Base-by-base conservation (phyloP, 2,888 invertebrate species). In the Cataglyphis altisquamis region DNA sequence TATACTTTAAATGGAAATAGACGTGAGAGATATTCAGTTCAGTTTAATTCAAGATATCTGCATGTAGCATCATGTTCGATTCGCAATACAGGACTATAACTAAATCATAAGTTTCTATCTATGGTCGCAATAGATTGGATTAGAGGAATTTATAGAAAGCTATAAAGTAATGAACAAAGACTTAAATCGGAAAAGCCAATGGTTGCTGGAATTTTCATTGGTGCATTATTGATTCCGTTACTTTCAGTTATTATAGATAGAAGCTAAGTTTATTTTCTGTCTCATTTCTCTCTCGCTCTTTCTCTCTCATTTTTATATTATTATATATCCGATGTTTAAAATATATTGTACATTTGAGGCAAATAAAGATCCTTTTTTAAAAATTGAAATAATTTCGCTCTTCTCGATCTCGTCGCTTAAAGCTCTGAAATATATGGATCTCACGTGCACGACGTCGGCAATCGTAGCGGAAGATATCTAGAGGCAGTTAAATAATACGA, bases 101-200 rank as follows among this genome's bases (percentile, higher is more conserved):
- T 86, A 75, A 55, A 67, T 83, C 67, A 83, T 72, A 88, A 91
- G 90, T 91, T 91, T 90, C 91, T 90, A 87, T 89, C 90, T 92
- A 89, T 89, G 86, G 86, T 92, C 90, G 89, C 90, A 90, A 91
- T 93, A 92, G 93, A 93, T 93, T 93, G 91, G 91, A 92, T 93
- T 93, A 92, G 89, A 83, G 88, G 91, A 92, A 92, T 93, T 92
- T 92, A 93, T 89, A 81, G 86, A 55, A 84, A 55, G 84, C 84
- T 82, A 82, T 72, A 81, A 82, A 81, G 0, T 52, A 85, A 72
- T 62, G 87, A 74, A 84, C 87, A 86, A 86, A 75, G 85, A 90
- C 70, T 84, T 90, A 89, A 90, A 90, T 91, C 90, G 84, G 74
- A 52, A 66, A 21, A 21, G 21, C 15, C 9, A 64, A 18, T 18